phyloP scores from a whole-genome alignment of 1,140 invertebrate genomes.

The Drosophila chauvacae region DNA sequence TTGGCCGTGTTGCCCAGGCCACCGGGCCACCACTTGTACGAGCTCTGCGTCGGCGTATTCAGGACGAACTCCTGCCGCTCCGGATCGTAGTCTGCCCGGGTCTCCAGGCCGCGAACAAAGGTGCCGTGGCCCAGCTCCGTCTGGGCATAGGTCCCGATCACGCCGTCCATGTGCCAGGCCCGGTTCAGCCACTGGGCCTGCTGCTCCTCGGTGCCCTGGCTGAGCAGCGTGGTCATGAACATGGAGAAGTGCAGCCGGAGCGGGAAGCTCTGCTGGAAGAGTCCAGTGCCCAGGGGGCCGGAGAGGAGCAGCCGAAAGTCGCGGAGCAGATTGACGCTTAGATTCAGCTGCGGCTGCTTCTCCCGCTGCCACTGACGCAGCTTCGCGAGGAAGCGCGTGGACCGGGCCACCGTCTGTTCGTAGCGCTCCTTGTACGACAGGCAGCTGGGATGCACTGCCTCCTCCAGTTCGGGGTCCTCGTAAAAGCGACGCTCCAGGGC shows the following conservation, averaged over 20 bases:
- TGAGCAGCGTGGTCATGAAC: slow-evolving; percentile 95
- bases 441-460: slow-evolving; percentile 89
- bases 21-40: slow-evolving; percentile 93
- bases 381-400: slow-evolving; percentile 89
- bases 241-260: slow-evolving; percentile 93
- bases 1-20: slow-evolving; percentile 96
- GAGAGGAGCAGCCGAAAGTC: slow-evolving; percentile 85
- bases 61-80: slow-evolving; percentile 93
- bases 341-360: slow-evolving; percentile 3
- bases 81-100: slow-evolving; percentile 95
- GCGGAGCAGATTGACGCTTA: slow-evolving; percentile 37
- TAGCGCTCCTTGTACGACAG: slow-evolving; percentile 94
- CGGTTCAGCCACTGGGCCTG: slow-evolving; percentile 92
- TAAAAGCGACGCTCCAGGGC: slow-evolving; percentile 89
- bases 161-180: slow-evolving; percentile 90
- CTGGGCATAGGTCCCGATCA: slow-evolving; percentile 97
- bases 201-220: slow-evolving; percentile 93
- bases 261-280: slow-evolving; percentile 93
- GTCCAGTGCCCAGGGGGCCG: slow-evolving; percentile 90
- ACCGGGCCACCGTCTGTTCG: slow-evolving; percentile 90
- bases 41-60: slow-evolving; percentile 93
- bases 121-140: slow-evolving; percentile 98
- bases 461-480: slow-evolving; percentile 88
- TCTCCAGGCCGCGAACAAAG: slow-evolving; percentile 95
- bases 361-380: slow-evolving; percentile 87